Conservation (phyloP, 1,140 invertebrate genomes). For the Pachypsylla venusta region DNA sequence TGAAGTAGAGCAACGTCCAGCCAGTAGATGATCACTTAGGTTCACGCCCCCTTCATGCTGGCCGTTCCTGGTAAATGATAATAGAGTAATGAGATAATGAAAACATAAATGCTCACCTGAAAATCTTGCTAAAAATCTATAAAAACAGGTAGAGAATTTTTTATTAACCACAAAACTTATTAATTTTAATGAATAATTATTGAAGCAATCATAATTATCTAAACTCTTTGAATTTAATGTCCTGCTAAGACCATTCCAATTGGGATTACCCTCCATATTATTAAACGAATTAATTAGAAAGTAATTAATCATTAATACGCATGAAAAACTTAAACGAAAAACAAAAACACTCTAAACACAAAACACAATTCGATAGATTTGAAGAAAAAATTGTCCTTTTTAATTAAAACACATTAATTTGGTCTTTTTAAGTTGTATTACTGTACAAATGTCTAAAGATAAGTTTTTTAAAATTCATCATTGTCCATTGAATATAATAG, state of each 20-base stretch:
- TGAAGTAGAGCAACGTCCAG: too few relatives aligned
- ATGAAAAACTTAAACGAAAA: too few relatives aligned
- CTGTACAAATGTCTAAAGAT: constrained; percentile 5
- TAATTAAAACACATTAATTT: too few relatives aligned
- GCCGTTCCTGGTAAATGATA: too few relatives aligned
- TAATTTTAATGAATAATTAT: constrained; percentile 1
- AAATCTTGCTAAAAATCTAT: constrained; percentile 8
- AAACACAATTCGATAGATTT: too few relatives aligned
- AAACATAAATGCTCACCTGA: constrained; percentile 1
- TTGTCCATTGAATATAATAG: constrained; percentile 8
- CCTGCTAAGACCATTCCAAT: constrained; percentile 8
- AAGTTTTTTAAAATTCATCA: constrained; percentile 3
- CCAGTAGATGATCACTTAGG: too few relatives aligned
- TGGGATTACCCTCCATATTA: too few relatives aligned
- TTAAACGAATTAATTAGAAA: too few relatives aligned
- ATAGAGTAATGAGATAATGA: not conserved
- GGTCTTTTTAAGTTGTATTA: constrained; percentile 1
- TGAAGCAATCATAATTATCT: not conserved
- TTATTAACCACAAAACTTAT: not conserved
- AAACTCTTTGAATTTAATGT: constrained; percentile 1
- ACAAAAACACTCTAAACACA: too few relatives aligned
- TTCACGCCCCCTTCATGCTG: too few relatives aligned
- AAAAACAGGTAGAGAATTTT: not conserved
- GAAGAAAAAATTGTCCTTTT: too few relatives aligned
- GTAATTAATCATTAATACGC: too few relatives aligned